phyloP scores from a whole-genome alignment of 1,140 invertebrate genomes.

The Planococcus citri region DNA sequence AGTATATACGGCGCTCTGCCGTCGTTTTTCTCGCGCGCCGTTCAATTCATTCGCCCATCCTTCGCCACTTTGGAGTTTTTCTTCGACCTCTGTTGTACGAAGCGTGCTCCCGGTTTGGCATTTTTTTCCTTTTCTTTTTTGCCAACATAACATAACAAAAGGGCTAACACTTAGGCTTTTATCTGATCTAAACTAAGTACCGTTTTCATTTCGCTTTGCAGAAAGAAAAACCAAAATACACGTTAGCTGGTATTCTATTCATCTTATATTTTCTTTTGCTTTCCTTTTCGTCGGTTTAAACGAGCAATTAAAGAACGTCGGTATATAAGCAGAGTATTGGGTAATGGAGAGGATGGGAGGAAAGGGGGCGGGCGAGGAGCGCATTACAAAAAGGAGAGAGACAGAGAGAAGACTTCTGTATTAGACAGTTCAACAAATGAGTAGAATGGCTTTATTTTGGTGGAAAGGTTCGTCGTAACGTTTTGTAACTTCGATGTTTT shows the following conservation, averaged over 20 bases:
- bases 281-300: neutral
- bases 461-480: neutral
- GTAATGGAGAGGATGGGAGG: too few relatives aligned
- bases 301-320: neutral
- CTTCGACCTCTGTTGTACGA: neutral
- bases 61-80: neutral
- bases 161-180: neutral
- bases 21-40: neutral
- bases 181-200: conserved; percentile 7
- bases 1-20: neutral
- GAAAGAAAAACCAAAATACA: neutral
- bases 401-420: neutral
- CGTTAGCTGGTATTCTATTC: neutral
- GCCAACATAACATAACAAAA: neutral
- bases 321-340: neutral
- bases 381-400: too few relatives aligned
- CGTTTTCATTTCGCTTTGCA: conserved; percentile 1
- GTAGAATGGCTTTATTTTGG: neutral
- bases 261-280: neutral
- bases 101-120: neutral
- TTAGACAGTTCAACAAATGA: conserved; percentile 3
- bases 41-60: neutral
- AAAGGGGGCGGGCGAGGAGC: too few relatives aligned
- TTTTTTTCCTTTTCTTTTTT: neutral
- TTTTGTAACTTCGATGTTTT: neutral